Percentiles rank a stretch among this genome's conserved stretches.
These are phyloP conservation scores for Acleris sparsana DNA, from an alignment of 2,888 invertebrate species.

Conservation along the genomic window DNA sequence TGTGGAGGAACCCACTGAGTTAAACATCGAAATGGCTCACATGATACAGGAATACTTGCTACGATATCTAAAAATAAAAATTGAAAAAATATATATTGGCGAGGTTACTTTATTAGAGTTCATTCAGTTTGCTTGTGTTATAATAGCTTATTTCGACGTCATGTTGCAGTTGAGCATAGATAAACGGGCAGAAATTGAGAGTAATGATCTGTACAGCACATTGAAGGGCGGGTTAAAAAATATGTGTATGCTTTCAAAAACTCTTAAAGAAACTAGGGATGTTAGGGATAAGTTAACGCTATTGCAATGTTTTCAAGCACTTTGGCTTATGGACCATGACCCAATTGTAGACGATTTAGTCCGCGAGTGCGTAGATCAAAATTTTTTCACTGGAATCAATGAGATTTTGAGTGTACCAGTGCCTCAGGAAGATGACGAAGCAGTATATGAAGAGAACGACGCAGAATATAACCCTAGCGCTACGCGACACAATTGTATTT, in stretches of 20 bases:
- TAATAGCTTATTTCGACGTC: slow-evolving; percentile 56
- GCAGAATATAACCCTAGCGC: slow-evolving; percentile 55
- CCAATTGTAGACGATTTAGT: slow-evolving; percentile 48
- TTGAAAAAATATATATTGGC: slow-evolving; percentile 43
- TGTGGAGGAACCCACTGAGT: slow-evolving; percentile 45
- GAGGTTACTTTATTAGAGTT: slow-evolving; percentile 47
- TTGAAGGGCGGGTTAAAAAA: slow-evolving; percentile 49
- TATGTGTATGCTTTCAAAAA: slow-evolving; percentile 51
- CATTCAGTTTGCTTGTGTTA: slow-evolving; percentile 50
- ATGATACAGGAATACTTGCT: slow-evolving; percentile 50
- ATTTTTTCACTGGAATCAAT: slow-evolving; percentile 64
- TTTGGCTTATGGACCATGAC: slow-evolving; percentile 57
- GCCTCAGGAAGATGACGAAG: slow-evolving; percentile 53
- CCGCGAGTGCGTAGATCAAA: slow-evolving; percentile 54
- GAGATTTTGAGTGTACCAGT: slow-evolving; percentile 57
- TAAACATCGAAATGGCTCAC: slow-evolving; percentile 49
- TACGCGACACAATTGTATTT: slow-evolving; percentile 63
- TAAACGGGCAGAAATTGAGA: slow-evolving; percentile 46
- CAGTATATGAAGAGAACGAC: slow-evolving; percentile 59
- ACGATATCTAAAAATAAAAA: slow-evolving; percentile 41
- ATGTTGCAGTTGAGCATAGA: slow-evolving; percentile 52
- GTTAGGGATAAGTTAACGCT: slow-evolving; percentile 54
- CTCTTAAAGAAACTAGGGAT: slow-evolving; percentile 51
- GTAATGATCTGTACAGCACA: slow-evolving; percentile 45
- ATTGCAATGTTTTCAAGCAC: slow-evolving; percentile 51